phyloP scores from a whole-genome alignment of 2,797 vertebrate species.

The Lepus oiostolus region DNA sequence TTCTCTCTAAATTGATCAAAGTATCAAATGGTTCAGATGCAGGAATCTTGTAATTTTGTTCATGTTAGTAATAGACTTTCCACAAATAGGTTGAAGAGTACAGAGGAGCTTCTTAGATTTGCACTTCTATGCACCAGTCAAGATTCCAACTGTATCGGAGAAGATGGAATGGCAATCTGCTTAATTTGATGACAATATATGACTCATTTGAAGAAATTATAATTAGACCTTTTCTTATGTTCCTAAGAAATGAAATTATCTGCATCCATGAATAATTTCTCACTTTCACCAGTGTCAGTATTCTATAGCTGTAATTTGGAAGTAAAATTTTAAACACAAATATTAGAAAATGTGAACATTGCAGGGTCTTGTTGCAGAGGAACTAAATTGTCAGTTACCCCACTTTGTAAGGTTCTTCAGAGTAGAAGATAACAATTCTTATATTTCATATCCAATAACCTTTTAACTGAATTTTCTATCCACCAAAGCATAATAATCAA shows the following conservation, averaged over 20 bases:
- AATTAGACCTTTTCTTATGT: constrained; percentile 20
- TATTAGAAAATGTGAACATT: constrained; percentile 15
- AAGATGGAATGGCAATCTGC: neutral
- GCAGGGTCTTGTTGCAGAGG: neutral
- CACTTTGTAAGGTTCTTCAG: neutral
- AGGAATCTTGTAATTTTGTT: constrained; percentile 19
- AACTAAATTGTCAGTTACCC: neutral
- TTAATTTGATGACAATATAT: constrained; percentile 8
- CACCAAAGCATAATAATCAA: neutral
- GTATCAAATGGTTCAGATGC: neutral
- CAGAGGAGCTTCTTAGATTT: neutral
- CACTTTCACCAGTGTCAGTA: neutral
- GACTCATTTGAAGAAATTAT: constrained; percentile 22
- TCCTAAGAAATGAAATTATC: neutral
- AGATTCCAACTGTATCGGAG: neutral
- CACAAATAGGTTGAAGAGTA: neutral
- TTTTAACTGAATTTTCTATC: neutral
- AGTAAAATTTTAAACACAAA: constrained; percentile 19
- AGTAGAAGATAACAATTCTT: neutral
- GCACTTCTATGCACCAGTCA: neutral
- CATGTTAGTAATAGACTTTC: neutral
- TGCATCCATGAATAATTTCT: neutral
- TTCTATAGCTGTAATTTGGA: constrained; percentile 15
- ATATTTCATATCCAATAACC: neutral
- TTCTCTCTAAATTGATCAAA: constrained; percentile 20